A percentile compares a stretch with the other conserved stretches of the same genome.
These are phyloP conservation scores for Tigriopus japonicus DNA, from an alignment of 1,140 invertebrate species.

Conservation along the genomic window DNA sequence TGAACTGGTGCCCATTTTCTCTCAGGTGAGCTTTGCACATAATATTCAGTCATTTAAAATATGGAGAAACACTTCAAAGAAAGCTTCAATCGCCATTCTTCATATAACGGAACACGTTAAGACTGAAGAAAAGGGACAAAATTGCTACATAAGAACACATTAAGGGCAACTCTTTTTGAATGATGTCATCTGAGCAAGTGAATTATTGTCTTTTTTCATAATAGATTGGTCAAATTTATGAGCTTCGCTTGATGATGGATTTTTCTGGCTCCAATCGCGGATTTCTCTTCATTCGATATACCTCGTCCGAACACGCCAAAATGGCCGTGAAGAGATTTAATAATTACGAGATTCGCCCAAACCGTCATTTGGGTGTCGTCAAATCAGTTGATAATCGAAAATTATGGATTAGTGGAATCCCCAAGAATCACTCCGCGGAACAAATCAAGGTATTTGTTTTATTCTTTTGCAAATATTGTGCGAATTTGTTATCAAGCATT, in stretches of 20 bases:
- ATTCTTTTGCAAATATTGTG: too few species aligned
- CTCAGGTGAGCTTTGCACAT: too few species aligned
- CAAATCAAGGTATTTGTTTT: constrained; percentile 41
- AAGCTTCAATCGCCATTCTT: too few species aligned
- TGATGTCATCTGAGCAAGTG: too few species aligned
- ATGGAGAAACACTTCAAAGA: too few species aligned
- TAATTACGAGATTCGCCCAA: constrained; percentile 43
- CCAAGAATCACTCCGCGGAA: constrained; percentile 41
- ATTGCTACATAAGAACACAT: too few species aligned
- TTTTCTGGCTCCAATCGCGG: constrained; percentile 57
- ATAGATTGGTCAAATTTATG: constrained; percentile 39
- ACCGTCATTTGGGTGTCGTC: constrained; percentile 46
- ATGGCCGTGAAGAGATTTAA: constrained; percentile 39
- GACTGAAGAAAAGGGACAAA: too few species aligned
- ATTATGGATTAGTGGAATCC: constrained; percentile 62
- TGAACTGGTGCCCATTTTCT: constrained; percentile 54
- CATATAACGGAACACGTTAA: too few species aligned
- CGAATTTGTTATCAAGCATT: too few species aligned
- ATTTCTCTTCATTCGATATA: constrained; percentile 57
- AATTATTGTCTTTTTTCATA: too few species aligned
- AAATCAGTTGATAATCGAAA: constrained; percentile 64
- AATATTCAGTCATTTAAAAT: too few species aligned
- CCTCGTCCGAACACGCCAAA: constrained; percentile 37
- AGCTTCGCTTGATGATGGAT: constrained; percentile 61
- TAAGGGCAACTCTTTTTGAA: too few species aligned